These are phyloP conservation scores for Lepilemur septentrionalis DNA, from an alignment of 2,797 vertebrate species.

Conservation along the genomic window DNA sequence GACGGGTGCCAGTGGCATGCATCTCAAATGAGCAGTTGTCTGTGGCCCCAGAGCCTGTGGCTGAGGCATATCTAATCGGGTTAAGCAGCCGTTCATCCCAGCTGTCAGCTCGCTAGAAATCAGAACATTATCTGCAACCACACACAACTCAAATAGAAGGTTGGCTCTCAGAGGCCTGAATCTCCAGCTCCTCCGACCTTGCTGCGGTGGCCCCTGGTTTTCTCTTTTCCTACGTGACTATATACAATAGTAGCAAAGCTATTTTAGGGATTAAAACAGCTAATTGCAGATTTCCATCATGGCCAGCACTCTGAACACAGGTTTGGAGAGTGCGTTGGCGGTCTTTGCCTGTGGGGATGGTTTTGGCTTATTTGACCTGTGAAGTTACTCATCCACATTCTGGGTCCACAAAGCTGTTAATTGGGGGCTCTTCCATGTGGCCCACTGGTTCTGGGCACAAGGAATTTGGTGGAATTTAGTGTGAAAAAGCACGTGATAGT, in stretches of 20 bases:
- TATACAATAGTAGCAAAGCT: slow-evolving; percentile 37
- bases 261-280: slow-evolving; percentile 65
- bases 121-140: slow-evolving; percentile 58
- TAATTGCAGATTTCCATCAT: slow-evolving; percentile 70
- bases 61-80: slow-evolving; percentile 65
- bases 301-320: slow-evolving; percentile 33
- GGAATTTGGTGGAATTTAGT: slow-evolving; percentile 58
- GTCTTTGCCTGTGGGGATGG: slow-evolving; percentile 47
- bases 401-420: slow-evolving; percentile 48
- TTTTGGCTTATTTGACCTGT: slow-evolving; percentile 22
- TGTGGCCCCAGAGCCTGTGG: slow-evolving; percentile 56
- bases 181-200: slow-evolving; percentile 23
- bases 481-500: slow-evolving; percentile 53
- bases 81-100: slow-evolving; percentile 63
- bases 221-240: neutral
- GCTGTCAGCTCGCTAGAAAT: slow-evolving; percentile 71
- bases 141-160: slow-evolving; percentile 41
- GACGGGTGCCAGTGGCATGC: slow-evolving; percentile 50
- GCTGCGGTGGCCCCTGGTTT: slow-evolving; percentile 42
- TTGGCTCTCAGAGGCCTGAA: neutral
- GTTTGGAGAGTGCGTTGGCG: slow-evolving; percentile 38
- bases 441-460: slow-evolving; percentile 23
- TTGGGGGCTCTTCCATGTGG: slow-evolving; percentile 35
- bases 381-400: slow-evolving; percentile 1
- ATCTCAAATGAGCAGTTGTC: slow-evolving; percentile 70